Conservation (phyloP, 2,888 invertebrate genomes). For the Dryococelus australis region DNA sequence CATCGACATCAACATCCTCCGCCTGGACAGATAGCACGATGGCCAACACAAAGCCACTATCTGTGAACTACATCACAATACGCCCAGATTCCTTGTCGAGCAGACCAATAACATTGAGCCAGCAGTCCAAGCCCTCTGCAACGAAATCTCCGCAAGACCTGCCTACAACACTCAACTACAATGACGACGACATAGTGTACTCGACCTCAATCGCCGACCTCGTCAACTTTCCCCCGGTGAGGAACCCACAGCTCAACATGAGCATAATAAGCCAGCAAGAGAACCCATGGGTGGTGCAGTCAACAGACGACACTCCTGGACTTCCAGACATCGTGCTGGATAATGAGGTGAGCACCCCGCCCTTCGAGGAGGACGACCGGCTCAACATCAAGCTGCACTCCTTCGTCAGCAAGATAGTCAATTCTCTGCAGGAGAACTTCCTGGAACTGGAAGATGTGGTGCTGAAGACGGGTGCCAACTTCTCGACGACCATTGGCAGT, state of each 20-base stretch:
- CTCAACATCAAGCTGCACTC: slow-evolving; percentile 81
- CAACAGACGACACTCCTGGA: slow-evolving; percentile 56
- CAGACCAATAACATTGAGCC: not conserved
- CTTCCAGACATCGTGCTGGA: slow-evolving; percentile 58
- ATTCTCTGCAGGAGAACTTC: slow-evolving; percentile 83
- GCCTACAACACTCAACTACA: not conserved
- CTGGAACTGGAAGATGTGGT: slow-evolving; percentile 81
- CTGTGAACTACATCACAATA: slow-evolving; percentile 50
- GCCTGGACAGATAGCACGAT: slow-evolving; percentile 32
- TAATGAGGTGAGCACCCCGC: slow-evolving; percentile 76
- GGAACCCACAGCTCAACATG: slow-evolving; percentile 82
- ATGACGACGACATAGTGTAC: not conserved
- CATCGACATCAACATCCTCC: not conserved
- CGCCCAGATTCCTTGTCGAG: slow-evolving; percentile 36
- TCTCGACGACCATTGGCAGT: slow-evolving; percentile 21
- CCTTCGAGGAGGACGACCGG: slow-evolving; percentile 77
- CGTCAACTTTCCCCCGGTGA: slow-evolving; percentile 84
- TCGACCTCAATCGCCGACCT: slow-evolving; percentile 63
- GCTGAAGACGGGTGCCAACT: slow-evolving; percentile 47
- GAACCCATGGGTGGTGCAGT: slow-evolving; percentile 48
- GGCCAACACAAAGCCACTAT: slow-evolving; percentile 39
- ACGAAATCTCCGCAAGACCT: not conserved
- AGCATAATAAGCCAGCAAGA: slow-evolving; percentile 64
- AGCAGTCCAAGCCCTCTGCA: not conserved
- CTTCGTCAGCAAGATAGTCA: slow-evolving; percentile 84